phyloP scores from a whole-genome alignment of 2,113 vertebrate genomes.

The Motacilla alba region DNA sequence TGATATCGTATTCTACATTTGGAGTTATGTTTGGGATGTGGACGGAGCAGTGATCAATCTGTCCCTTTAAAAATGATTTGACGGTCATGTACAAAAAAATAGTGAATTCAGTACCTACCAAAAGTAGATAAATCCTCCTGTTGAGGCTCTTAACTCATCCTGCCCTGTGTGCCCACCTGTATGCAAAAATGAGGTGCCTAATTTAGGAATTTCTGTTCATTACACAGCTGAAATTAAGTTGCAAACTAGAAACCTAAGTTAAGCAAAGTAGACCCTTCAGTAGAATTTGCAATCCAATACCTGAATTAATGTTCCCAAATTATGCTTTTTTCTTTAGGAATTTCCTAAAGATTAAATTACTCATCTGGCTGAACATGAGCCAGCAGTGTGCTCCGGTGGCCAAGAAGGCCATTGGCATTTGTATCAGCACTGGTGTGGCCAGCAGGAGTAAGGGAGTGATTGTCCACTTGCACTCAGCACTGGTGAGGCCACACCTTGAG shows the following conservation, averaged over 20 bases:
- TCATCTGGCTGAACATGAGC: background rate
- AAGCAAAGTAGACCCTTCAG: background rate
- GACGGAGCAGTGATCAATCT: too few species aligned
- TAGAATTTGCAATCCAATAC: background rate
- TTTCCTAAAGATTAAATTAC: background rate
- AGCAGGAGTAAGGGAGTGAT: background rate
- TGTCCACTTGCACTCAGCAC: fast-evolving
- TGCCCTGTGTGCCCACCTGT: fast-evolving
- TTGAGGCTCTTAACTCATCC: background rate
- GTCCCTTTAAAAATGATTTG: too few species aligned
- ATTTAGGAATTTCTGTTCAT: background rate
- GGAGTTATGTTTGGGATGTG: too few species aligned
- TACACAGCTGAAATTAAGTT: background rate
- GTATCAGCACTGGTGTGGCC: background rate
- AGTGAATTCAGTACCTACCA: background rate
- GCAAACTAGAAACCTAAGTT: background rate
- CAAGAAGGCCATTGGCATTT: background rate
- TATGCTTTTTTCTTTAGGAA: background rate
- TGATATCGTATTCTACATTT: too few species aligned
- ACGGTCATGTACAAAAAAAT: background rate
- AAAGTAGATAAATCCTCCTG: background rate
- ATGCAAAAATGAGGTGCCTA: background rate
- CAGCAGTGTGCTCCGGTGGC: background rate
- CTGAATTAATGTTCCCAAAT: background rate
- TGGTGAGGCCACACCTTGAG: background rate